phyloP scores from a whole-genome alignment of 2,797 vertebrate species.

The Geotrypetes seraphini region DNA sequence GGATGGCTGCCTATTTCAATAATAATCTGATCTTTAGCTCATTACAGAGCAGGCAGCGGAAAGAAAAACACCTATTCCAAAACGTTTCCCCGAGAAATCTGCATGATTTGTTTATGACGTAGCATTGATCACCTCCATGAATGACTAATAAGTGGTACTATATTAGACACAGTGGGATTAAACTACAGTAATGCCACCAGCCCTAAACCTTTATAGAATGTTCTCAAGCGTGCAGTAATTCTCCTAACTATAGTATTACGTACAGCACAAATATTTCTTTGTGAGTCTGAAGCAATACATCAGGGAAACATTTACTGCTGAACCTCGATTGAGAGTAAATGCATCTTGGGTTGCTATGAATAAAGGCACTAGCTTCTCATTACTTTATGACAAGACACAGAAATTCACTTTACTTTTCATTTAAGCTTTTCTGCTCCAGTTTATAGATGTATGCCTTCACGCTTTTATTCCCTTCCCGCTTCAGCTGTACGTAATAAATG shows the following conservation, averaged over 20 bases:
- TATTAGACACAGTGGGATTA: conserved; percentile 65
- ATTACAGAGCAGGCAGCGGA: conserved; percentile 9
- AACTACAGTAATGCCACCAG: conserved; percentile 60
- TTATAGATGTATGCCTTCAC: conserved; percentile 73
- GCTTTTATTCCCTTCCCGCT: conserved; percentile 73
- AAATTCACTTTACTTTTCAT: conserved; percentile 84
- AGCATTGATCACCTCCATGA: conserved; percentile 64
- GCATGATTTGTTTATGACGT: conserved; percentile 60
- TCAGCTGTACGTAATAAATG: conserved; percentile 76
- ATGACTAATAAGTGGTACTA: conserved; percentile 61
- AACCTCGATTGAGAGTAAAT: conserved; percentile 62
- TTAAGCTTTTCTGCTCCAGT: conserved; percentile 65
- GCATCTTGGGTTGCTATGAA: conserved; percentile 63
- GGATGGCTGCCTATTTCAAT: conserved; percentile 29
- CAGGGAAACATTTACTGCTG: conserved; percentile 65
- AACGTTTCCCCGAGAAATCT: conserved; percentile 35
- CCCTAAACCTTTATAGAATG: conserved; percentile 67
- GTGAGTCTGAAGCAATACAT: conserved; percentile 69
- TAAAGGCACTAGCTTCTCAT: conserved; percentile 77
- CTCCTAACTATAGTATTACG: conserved; percentile 64
- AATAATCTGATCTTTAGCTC: conserved; percentile 31
- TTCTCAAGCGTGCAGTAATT: conserved; percentile 60
- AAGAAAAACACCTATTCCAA: conserved; percentile 16
- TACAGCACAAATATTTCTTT: conserved; percentile 76
- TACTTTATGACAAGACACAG: conserved; percentile 77